These are phyloP conservation scores for Peromyscus attwateri DNA, from an alignment of 2,797 vertebrate species.

Conservation along the genomic window DNA sequence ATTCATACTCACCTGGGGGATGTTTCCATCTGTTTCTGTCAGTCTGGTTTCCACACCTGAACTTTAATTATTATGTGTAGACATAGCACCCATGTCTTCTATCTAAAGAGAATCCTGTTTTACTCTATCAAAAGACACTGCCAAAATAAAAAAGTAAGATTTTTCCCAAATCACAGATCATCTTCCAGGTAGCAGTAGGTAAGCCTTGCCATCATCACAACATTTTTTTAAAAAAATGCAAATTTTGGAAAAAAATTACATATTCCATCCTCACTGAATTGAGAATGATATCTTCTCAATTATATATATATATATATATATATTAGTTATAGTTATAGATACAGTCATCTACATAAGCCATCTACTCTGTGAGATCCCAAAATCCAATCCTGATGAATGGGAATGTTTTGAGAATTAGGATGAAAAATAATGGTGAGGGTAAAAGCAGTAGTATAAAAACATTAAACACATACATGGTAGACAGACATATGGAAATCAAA, in stretches of 20 bases:
- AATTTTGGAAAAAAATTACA: not conserved
- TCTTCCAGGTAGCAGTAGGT: slow-evolving; percentile 18
- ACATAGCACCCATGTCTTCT: slow-evolving; percentile 70
- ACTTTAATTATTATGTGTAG: slow-evolving; percentile 65
- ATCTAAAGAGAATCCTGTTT: not conserved
- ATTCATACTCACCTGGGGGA: slow-evolving; percentile 70
- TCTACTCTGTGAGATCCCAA: not conserved
- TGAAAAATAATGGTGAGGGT: not conserved
- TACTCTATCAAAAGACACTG: slow-evolving; percentile 76
- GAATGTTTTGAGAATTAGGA: not conserved
- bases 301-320: too few relatives aligned
- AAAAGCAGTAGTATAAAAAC: not conserved
- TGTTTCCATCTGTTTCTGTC: slow-evolving; percentile 72
- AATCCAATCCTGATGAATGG: not conserved
- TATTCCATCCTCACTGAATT: not conserved
- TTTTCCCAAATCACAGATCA: slow-evolving; percentile 49
- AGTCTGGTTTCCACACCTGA: slow-evolving; percentile 62
- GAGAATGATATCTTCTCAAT: not conserved
- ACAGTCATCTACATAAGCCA: not conserved
- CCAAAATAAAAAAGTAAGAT: not conserved
- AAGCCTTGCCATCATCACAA: not conserved
- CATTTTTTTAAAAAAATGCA: not conserved
- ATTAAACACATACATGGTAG: not conserved
- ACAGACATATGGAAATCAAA: not conserved
- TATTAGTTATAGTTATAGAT: not conserved